These are phyloP conservation scores for Yponomeuta sedellus DNA, from an alignment of 2,888 invertebrate genomes.

Conservation along the genomic window DNA sequence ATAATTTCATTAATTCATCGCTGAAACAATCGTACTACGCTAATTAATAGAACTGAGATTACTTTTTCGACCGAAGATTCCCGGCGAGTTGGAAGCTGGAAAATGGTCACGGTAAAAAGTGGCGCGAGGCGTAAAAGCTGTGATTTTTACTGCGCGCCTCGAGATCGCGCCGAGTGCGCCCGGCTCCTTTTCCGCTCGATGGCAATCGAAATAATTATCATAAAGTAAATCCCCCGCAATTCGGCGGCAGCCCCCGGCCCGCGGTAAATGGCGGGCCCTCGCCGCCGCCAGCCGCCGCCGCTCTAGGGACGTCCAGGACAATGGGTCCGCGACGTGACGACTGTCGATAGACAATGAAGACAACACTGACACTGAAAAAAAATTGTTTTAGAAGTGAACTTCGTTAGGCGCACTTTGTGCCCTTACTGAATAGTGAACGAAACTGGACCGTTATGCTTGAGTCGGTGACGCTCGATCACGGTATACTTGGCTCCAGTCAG, in stretches of 20 bases:
- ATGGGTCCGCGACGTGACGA: not conserved
- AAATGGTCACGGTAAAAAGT: conserved; percentile 46
- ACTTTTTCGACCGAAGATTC: conserved; percentile 35
- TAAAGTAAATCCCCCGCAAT: conserved; percentile 73
- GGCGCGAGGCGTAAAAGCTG: conserved; percentile 41
- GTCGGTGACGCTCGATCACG: too few relatives aligned
- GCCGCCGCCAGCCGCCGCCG: conserved; percentile 31
- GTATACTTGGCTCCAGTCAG: too few relatives aligned
- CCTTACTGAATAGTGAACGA: too few relatives aligned
- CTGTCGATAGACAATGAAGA: not conserved
- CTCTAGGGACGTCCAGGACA: conserved; percentile 19
- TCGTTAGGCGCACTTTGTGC: too few relatives aligned
- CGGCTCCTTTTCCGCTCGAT: conserved; percentile 56
- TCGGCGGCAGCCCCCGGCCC: conserved; percentile 55
- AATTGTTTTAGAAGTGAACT: too few relatives aligned
- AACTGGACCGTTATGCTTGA: too few relatives aligned
- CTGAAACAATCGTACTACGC: not conserved
- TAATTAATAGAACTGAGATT: conserved; percentile 24
- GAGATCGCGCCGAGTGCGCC: conserved; percentile 47
- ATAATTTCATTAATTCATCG: not conserved
- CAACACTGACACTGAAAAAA: not conserved
- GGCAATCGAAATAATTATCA: conserved; percentile 74
- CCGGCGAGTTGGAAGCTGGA: conserved; percentile 41
- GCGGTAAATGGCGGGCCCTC: conserved; percentile 58
- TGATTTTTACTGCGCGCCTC: conserved; percentile 53